Conservation (phyloP, 2,797 vertebrate species). For the Syncerus caffer region DNA sequence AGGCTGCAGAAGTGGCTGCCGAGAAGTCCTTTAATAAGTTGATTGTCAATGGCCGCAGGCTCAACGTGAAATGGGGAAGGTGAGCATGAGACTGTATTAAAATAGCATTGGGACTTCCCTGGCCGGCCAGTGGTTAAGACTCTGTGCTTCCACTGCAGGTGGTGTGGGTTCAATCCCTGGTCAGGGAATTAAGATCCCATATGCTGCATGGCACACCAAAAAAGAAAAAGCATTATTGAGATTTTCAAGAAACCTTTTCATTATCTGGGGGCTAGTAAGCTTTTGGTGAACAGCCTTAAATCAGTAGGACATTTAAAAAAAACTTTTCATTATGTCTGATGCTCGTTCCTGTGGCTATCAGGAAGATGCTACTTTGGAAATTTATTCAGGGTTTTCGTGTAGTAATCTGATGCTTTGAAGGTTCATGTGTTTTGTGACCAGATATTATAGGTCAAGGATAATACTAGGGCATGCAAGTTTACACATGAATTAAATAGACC, state of each 20-base stretch:
- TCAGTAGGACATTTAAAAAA: background rate
- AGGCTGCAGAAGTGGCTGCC: constrained; percentile 93
- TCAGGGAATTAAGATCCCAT: background rate
- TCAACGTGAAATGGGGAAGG: constrained; percentile 99
- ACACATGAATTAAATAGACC: background rate
- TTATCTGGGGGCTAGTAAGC: background rate
- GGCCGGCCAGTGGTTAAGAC: background rate
- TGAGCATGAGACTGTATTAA: constrained; percentile 73
- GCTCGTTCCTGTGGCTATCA: background rate
- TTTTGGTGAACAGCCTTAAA: background rate
- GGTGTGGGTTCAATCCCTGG: background rate
- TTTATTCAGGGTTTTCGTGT: background rate
- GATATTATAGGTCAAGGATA: background rate
- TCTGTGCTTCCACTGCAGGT: background rate
- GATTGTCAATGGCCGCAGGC: constrained; percentile 95
- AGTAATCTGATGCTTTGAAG: background rate
- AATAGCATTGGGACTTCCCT: background rate
- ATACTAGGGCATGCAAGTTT: background rate
- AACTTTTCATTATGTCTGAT: background rate
- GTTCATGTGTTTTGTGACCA: background rate
- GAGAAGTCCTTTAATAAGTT: constrained; percentile 99
- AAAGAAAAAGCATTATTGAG: background rate
- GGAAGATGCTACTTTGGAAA: background rate
- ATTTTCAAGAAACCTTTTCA: constrained; percentile 3
- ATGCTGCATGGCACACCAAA: background rate